Evolutionary conservation across 1,140 invertebrate species (phyloP).

Genomic region (Pemphigus obesinymphae): DNA sequence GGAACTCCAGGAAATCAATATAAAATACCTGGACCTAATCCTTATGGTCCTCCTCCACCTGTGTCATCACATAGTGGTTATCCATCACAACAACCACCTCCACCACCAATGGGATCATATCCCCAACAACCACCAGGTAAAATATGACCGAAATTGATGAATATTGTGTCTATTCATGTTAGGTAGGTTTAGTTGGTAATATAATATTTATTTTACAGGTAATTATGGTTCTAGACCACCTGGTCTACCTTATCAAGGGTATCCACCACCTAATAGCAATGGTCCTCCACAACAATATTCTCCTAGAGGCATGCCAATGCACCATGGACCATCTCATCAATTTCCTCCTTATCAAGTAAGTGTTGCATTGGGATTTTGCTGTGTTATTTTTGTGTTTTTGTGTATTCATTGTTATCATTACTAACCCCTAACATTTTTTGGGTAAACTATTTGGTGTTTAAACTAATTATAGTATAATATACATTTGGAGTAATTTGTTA

Average conservation of each 20-base stretch:
- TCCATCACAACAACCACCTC: slow-evolving; percentile 48
- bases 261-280: slow-evolving; percentile 24
- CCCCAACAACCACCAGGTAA: slow-evolving; percentile 51
- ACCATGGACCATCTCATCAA: slow-evolving; percentile 37
- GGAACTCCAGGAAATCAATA: slow-evolving; percentile 53
- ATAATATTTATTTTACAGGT: background rate
- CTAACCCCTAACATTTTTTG: slow-evolving; percentile 3
- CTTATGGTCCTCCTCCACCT: slow-evolving; percentile 47
- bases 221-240: slow-evolving; percentile 38
- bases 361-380: background rate
- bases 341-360: slow-evolving; percentile 45
- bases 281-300: slow-evolving; percentile 39
- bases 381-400: background rate
- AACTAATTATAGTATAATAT: background rate
- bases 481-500: background rate
- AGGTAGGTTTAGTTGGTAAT: background rate
- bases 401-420: background rate
- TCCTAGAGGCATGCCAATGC: slow-evolving; percentile 29
- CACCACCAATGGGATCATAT: slow-evolving; percentile 47
- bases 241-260: slow-evolving; percentile 37
- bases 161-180: background rate
- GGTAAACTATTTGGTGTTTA: background rate
- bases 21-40: slow-evolving; percentile 38
- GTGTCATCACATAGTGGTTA: slow-evolving; percentile 46
- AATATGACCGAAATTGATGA: slow-evolving; percentile 33